A percentile compares a stretch with the other conserved stretches of the same genome.
These are phyloP conservation scores for Rhadinocentrus ornatus DNA, from an alignment of 2,797 vertebrate species.

Conservation along the genomic window DNA sequence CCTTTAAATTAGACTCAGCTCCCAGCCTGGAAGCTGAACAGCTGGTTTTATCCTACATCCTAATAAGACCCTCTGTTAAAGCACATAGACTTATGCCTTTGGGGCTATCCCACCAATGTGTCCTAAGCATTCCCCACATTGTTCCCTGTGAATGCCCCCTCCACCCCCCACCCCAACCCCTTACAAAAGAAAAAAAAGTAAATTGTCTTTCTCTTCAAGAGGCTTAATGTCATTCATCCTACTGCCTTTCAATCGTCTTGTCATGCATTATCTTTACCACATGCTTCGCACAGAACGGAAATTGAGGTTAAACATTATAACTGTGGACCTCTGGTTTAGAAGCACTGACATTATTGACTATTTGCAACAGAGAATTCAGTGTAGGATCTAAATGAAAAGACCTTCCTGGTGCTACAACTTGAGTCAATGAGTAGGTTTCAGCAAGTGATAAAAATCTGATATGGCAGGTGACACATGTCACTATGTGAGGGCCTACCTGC, in stretches of 20 bases:
- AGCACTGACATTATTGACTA: neutral
- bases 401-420: neutral
- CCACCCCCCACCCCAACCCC: neutral
- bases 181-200: neutral
- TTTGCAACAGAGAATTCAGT: neutral
- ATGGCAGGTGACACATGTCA: slow-evolving; percentile 13
- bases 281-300: neutral
- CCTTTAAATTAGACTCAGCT: slow-evolving; percentile 81
- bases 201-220: slow-evolving; percentile 22
- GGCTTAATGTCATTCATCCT: slow-evolving; percentile 47
- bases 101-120: slow-evolving; percentile 72
- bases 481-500: slow-evolving; percentile 11
- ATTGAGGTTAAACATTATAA: neutral
- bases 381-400: neutral
- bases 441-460: neutral
- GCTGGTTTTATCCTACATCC: slow-evolving; percentile 77
- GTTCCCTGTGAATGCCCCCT: slow-evolving; percentile 37
- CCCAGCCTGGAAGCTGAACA: slow-evolving; percentile 75
- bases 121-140: slow-evolving; percentile 76
- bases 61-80: slow-evolving; percentile 71
- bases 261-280: slow-evolving; percentile 19
- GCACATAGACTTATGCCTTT: slow-evolving; percentile 66
- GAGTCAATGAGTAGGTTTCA: neutral
- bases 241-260: slow-evolving; percentile 41
- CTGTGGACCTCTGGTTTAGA: slow-evolving; percentile 3